Percentiles rank a stretch among this genome's conserved stretches.
Conservation (phyloP, 2,888 invertebrate genomes). For the Vanessa cardui region DNA sequence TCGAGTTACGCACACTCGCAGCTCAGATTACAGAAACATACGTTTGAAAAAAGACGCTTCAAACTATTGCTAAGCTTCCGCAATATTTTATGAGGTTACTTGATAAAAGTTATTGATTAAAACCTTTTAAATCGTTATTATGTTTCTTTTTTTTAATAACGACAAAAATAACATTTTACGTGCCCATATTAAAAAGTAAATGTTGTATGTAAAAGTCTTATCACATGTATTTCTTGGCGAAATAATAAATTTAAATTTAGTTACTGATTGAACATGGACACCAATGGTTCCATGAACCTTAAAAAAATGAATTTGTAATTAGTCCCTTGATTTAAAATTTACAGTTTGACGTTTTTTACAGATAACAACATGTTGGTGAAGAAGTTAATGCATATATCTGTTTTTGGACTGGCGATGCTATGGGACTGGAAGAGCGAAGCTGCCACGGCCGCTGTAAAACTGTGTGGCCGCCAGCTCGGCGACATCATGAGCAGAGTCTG, state of each 20-base stretch:
- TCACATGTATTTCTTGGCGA: not conserved
- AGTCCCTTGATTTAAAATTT: not conserved
- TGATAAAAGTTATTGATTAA: not conserved
- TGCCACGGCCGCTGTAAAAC: slow-evolving; percentile 61
- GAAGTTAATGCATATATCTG: slow-evolving; percentile 57
- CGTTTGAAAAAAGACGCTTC: slow-evolving; percentile 12
- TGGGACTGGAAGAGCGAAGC: slow-evolving; percentile 55
- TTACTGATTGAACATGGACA: too few species aligned
- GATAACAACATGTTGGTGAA: slow-evolving; percentile 61
- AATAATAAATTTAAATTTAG: not conserved
- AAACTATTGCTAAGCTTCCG: slow-evolving; percentile 3
- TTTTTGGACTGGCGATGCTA: slow-evolving; percentile 59
- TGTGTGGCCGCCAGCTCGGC: slow-evolving; percentile 73
- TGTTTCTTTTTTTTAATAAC: not conserved
- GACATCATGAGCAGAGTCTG: slow-evolving; percentile 74
- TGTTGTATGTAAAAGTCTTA: not conserved
- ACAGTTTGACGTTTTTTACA: slow-evolving; percentile 40
- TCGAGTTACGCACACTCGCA: slow-evolving; percentile 67
- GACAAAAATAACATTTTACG: not conserved
- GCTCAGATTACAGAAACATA: slow-evolving; percentile 45
- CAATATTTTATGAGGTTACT: slow-evolving; percentile 1
- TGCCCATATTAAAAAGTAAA: not conserved
- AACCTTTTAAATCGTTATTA: not conserved
- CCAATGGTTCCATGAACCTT: not conserved
- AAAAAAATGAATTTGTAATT: too few species aligned